A percentile compares a stretch with the other conserved stretches of the same genome.
phyloP scores from a whole-genome alignment of 2,113 vertebrate genomes.

The Chaetodon auriga region DNA sequence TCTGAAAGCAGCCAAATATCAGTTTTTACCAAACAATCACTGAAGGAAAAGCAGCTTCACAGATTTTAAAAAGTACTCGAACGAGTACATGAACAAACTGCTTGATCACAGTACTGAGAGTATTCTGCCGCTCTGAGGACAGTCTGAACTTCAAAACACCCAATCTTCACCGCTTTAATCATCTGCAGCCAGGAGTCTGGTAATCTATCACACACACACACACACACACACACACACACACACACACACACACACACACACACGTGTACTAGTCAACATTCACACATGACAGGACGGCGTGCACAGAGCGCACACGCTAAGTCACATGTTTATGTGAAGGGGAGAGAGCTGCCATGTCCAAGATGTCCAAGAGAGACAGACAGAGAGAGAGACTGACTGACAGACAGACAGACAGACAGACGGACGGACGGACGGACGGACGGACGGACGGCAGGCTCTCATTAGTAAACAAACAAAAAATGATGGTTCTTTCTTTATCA shows the following conservation, averaged over 20 bases:
- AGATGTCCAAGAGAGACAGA: too few species aligned
- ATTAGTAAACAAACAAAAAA: too few species aligned
- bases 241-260: slow-evolving; percentile 31
- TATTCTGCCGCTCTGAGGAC: background rate
- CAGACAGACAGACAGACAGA: too few species aligned
- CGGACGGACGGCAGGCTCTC: too few species aligned
- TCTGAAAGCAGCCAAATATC: background rate
- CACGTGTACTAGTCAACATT: slow-evolving; percentile 11
- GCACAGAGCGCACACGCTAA: background rate
- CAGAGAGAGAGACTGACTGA: too few species aligned
- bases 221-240: slow-evolving; percentile 39
- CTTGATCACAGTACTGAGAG: background rate
- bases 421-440: too few species aligned
- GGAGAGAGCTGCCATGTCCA: background rate
- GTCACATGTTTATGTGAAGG: slow-evolving; percentile 17
- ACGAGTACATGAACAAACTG: background rate
- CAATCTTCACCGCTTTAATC: slow-evolving; percentile 49
- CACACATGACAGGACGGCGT: background rate
- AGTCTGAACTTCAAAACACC: background rate
- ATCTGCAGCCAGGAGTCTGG: slow-evolving; percentile 50
- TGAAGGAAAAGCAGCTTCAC: background rate
- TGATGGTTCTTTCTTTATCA: too few species aligned
- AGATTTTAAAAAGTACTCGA: background rate
- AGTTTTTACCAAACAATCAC: background rate
- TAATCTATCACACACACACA: slow-evolving; percentile 43